Evolutionary conservation across 64 coral and sea anemone species (phyloP).

Genomic region (Cladopsammia gracilis): DNA sequence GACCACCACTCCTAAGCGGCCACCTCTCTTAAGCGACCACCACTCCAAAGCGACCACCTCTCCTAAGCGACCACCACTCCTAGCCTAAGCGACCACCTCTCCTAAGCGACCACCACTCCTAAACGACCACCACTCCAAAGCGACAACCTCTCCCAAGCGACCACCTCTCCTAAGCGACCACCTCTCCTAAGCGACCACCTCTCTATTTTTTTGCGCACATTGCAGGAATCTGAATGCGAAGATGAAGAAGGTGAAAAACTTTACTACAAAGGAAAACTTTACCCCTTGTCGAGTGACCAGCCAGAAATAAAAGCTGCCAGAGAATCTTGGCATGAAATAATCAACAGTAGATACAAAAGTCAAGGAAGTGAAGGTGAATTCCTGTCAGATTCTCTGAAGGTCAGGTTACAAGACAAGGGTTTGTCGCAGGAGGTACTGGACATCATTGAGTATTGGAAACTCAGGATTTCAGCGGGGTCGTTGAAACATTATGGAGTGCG

Average conservation of each 20-base stretch:
- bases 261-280: conserved; percentile 58
- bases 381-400: conserved; percentile 11
- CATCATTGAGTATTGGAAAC: not conserved
- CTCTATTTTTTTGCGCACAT: not conserved
- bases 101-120: too few species aligned
- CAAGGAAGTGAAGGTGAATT: not conserved
- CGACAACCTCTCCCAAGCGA: too few species aligned
- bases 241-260: conserved; percentile 9
- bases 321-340: conserved; percentile 55
- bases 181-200: too few species aligned
- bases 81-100: too few species aligned
- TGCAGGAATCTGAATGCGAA: conserved; percentile 37
- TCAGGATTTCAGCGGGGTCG: conserved; percentile 15
- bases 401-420: conserved; percentile 18
- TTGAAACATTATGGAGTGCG: conserved; percentile 1
- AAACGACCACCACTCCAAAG: too few species aligned
- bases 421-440: conserved; percentile 12
- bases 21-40: too few species aligned
- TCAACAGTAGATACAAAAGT: conserved; percentile 4
- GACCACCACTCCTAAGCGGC: too few species aligned
- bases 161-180: too few species aligned
- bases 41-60: too few species aligned
- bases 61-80: too few species aligned
- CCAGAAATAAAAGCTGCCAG: conserved; percentile 54
- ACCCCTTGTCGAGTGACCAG: conserved; percentile 13